Base-by-base conservation (phyloP, 1,140 invertebrate genomes). In the Drosophila athabasca region DNA sequence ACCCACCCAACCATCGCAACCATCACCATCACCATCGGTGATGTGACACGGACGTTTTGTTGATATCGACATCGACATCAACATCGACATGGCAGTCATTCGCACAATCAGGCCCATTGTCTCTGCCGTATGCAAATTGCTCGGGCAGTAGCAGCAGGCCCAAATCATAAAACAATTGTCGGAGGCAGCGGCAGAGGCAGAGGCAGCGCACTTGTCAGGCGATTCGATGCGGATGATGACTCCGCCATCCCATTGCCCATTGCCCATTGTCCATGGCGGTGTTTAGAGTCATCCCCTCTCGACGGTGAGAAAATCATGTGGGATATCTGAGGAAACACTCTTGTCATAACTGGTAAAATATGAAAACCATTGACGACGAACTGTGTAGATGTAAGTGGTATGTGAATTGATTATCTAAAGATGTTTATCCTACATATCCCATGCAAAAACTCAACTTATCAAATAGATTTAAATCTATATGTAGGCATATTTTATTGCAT, bases 91-190 rank as follows among this genome's bases (percentile, higher is more conserved):
- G 62, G 60, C 62, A 66, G 60, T 66, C 62, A 50, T 11, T 39
- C 62, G 59, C 54, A 65, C 62, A 66, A 66, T 66, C 62, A 66
- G 62, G 46, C 35, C 60, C 35, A 66, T 66, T 66, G 62, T 66
- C 62, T 3, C 60, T 9, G 61, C 44, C 60, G 62, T 66, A 66
- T 66, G 62, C 62, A 66, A 66, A 66, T 65, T 46, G 22, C 24
- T 11, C 22, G 59, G 60, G 6, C 35, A 39, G 35, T 9, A 35
- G 31, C 17, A 19, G 17, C 17, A 19, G 31, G 31, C 35, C 35
- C 35, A 50, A 22, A 65, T 64, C 62, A 35, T 64, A 66, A 66
- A 66, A 66, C 62, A 66, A 66, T 66, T 66, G 62, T 50, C 31
- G 31, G 3, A 26, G 24, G 4, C 45, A 29, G 60, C 22, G 55